Conservation (phyloP, 2,797 vertebrate species). For the Lepilemur ruficaudatus region DNA sequence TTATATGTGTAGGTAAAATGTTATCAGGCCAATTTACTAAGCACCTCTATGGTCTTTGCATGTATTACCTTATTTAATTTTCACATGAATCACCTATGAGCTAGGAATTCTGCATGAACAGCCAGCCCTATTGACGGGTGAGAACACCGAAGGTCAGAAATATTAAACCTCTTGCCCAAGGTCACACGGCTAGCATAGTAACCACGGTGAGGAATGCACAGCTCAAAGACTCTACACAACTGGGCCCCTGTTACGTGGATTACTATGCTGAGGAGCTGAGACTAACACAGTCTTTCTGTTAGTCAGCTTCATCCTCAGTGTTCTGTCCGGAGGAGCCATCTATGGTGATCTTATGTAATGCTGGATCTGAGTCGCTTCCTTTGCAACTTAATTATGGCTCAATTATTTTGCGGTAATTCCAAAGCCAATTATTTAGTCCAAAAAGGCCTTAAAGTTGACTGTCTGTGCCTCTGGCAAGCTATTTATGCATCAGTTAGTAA, state of each 20-base stretch:
- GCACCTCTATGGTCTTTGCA: background rate
- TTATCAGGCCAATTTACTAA: background rate
- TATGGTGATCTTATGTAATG: fast-evolving
- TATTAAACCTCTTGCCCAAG: background rate
- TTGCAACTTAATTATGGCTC: background rate
- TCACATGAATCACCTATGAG: background rate
- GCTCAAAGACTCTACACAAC: background rate
- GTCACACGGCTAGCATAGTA: background rate
- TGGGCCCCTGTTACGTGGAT: no score
- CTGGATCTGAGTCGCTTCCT: background rate
- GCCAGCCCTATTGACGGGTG: background rate
- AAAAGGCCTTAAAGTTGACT: background rate
- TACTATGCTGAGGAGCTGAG: background rate
- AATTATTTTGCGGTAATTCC: background rate
- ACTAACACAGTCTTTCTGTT: no score
- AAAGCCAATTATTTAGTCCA: background rate
- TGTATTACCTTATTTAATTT: background rate
- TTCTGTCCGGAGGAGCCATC: background rate
- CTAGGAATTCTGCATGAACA: background rate
- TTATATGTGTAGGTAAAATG: background rate
- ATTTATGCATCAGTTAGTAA: background rate
- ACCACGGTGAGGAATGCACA: background rate
- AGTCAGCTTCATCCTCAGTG: background rate
- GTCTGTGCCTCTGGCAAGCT: background rate
- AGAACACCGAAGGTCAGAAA: background rate